These are phyloP conservation scores for Axis porcinus DNA, from an alignment of 2,113 vertebrate genomes.

Conservation along the genomic window DNA sequence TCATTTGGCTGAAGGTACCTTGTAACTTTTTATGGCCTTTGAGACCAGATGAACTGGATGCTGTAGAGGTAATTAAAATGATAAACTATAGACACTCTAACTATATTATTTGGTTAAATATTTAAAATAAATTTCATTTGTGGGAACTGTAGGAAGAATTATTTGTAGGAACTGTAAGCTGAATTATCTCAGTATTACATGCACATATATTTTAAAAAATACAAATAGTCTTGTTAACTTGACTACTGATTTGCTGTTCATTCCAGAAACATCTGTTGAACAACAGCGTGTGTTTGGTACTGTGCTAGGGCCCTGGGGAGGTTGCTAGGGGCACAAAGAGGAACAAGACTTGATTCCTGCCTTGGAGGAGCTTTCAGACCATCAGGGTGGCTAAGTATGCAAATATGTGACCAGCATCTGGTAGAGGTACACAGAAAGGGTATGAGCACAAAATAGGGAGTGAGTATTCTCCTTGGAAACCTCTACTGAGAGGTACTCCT, in stretches of 20 bases:
- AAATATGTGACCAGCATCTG: neutral
- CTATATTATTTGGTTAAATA: neutral
- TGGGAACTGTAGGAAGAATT: neutral
- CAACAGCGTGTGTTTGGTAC: neutral
- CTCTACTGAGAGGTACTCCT: neutral
- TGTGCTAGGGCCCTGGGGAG: neutral
- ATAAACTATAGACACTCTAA: neutral
- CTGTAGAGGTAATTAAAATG: neutral
- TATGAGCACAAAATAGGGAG: neutral
- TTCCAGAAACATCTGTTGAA: neutral
- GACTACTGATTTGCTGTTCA: neutral
- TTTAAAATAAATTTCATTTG: slow-evolving; percentile 19
- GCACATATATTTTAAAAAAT: neutral
- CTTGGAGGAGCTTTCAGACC: neutral
- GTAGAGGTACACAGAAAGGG: neutral
- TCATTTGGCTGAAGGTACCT: neutral
- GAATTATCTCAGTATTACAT: neutral
- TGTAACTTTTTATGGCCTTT: neutral
- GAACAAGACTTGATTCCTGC: neutral
- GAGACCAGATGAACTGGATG: neutral
- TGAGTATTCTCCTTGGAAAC: neutral
- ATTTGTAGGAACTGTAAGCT: neutral
- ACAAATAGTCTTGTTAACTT: neutral
- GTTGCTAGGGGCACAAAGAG: neutral
- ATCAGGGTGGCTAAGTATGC: neutral